These are phyloP conservation scores for Drosophila subquinaria DNA, from an alignment of 2,888 invertebrate genomes.

Conservation along the genomic window DNA sequence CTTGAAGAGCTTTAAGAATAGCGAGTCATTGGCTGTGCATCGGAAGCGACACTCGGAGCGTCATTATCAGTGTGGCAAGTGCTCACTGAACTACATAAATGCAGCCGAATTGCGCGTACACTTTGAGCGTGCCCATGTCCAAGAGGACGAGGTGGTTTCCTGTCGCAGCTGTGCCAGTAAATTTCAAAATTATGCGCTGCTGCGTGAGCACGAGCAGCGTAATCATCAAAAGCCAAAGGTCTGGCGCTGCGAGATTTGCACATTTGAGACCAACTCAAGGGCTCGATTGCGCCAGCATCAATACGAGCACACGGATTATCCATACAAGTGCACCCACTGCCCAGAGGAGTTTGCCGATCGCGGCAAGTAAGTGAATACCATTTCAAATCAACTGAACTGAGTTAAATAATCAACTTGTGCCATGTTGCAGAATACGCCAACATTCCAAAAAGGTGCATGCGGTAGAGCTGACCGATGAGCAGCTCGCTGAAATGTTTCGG, in stretches of 20 bases:
- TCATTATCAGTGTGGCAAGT: constrained; percentile 73
- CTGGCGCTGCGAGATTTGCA: constrained; percentile 69
- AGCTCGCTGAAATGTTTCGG: constrained; percentile 77
- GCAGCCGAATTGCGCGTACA: constrained; percentile 76
- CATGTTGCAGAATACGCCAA: constrained; percentile 66
- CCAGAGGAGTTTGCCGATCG: constrained; percentile 70
- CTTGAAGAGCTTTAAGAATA: constrained; percentile 69
- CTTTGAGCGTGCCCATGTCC: constrained; percentile 73
- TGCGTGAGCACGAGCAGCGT: constrained; percentile 71
- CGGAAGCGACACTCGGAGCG: constrained; percentile 79
- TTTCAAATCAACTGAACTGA: background rate
- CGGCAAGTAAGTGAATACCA: constrained; percentile 56
- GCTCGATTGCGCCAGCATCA: constrained; percentile 72
- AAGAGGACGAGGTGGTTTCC: constrained; percentile 56
- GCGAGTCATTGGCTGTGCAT: constrained; percentile 67
- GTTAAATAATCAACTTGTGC: background rate
- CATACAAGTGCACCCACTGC: constrained; percentile 75
- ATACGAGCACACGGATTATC: constrained; percentile 74
- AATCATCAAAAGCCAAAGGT: constrained; percentile 62
- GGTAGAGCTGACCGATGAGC: constrained; percentile 66
- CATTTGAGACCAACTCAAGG: constrained; percentile 60
- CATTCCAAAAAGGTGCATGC: constrained; percentile 74
- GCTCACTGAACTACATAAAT: constrained; percentile 75
- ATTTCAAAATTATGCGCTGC: constrained; percentile 58
- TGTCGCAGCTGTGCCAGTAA: constrained; percentile 61